Percentiles rank a stretch among this genome's conserved stretches.
These are phyloP conservation scores for Pseudomyrmex dendroicus DNA, from an alignment of 1,140 invertebrate species.

Conservation along the genomic window DNA sequence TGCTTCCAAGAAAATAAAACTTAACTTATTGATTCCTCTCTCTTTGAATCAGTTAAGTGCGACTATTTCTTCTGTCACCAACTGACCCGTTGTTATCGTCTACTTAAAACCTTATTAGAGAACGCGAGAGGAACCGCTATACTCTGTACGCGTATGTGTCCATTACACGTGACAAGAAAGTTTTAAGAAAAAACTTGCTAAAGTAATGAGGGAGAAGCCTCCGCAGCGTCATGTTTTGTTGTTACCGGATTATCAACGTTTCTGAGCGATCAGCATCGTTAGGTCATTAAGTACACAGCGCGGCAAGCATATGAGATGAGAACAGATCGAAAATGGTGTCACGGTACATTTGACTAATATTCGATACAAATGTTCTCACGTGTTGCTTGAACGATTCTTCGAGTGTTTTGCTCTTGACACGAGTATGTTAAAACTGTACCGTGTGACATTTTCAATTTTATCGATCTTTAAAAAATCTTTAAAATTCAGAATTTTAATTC, in stretches of 20 bases:
- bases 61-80: not conserved
- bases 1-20: no score
- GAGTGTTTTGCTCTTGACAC: not conserved
- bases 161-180: slow-evolving; percentile 55
- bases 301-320: not conserved
- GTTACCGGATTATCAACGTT: slow-evolving; percentile 65
- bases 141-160: slow-evolving; percentile 52
- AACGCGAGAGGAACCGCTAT: slow-evolving; percentile 73
- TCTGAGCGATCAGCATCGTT: slow-evolving; percentile 64
- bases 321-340: not conserved
- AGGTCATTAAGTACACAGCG: slow-evolving; percentile 40
- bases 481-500: not conserved
- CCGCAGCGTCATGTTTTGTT: slow-evolving; percentile 49
- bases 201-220: not conserved
- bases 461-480: not conserved
- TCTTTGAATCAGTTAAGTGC: not conserved
- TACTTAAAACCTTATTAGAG: slow-evolving; percentile 67
- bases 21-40: not conserved
- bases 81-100: slow-evolving; percentile 32
- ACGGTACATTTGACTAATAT: not conserved
- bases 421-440: not conserved
- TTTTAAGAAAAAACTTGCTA: not conserved
- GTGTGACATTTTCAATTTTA: not conserved
- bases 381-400: not conserved
- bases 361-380: not conserved